Percentiles rank a stretch among this genome's conserved stretches.
These are phyloP conservation scores for Gallinago stenura DNA, from an alignment of 2,797 vertebrate species.

Conservation along the genomic window DNA sequence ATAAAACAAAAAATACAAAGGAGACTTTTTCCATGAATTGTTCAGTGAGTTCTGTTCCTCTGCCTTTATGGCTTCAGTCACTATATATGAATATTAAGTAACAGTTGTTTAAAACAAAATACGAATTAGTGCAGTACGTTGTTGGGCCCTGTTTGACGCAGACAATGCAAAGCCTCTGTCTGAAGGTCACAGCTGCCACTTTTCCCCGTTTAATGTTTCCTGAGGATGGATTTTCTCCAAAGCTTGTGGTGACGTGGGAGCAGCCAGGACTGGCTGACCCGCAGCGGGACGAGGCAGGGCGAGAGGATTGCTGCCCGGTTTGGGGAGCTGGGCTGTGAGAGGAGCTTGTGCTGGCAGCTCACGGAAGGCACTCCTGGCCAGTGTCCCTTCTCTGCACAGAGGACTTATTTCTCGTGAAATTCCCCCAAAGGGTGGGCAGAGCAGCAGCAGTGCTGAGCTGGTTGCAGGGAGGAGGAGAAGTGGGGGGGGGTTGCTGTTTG, in stretches of 20 bases:
- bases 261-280: not conserved
- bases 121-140: not conserved
- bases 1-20: not conserved
- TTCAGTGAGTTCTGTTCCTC: not conserved
- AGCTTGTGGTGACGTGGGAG: not conserved
- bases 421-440: not conserved
- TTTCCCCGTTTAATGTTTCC: not conserved
- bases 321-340: fast-evolving
- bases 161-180: not conserved
- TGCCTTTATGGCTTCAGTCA: not conserved
- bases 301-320: not conserved
- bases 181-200: not conserved
- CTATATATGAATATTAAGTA: not conserved
- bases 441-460: not conserved
- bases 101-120: not conserved
- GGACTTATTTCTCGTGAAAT: not conserved
- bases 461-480: not conserved
- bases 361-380: fast-evolving
- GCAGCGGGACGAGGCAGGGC: not conserved
- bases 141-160: not conserved
- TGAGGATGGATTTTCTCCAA: not conserved
- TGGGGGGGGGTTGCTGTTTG: fast-evolving
- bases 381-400: not conserved
- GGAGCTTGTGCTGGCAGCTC: not conserved
- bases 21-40: not conserved